These are phyloP conservation scores for Halictus rubicundus DNA, from an alignment of 1,140 invertebrate species.

Conservation along the genomic window DNA sequence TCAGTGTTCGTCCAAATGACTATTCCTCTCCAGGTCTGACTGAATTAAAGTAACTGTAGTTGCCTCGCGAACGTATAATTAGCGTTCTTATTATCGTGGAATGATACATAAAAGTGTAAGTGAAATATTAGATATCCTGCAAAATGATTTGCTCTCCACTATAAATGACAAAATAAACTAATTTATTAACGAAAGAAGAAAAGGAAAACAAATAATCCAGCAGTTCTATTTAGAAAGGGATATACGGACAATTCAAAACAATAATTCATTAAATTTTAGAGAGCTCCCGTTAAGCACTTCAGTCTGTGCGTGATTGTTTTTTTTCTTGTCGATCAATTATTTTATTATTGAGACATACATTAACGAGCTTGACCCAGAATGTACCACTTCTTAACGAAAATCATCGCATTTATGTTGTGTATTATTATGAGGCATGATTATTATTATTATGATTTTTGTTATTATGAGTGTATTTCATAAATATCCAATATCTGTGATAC, in stretches of 20 bases:
- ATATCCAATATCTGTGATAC: no score
- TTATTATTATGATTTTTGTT: no score
- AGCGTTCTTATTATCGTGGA: slow-evolving; percentile 1
- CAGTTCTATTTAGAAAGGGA: no score
- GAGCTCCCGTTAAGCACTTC: background rate
- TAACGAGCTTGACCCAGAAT: background rate
- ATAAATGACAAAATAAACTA: background rate
- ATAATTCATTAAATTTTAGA: background rate
- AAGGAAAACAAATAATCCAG: background rate
- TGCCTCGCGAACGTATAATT: background rate
- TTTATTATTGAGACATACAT: background rate
- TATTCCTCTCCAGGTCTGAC: background rate
- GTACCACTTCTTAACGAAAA: no score
- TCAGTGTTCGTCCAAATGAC: background rate
- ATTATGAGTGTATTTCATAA: no score
- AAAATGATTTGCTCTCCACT: background rate
- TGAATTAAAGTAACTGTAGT: background rate
- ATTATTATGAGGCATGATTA: no score
- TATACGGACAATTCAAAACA: background rate
- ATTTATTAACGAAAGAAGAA: no score
- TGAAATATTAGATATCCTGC: background rate
- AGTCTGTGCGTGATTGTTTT: no score
- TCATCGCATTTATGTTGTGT: no score
- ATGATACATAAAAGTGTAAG: background rate
- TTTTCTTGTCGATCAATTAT: background rate